Base-by-base conservation (phyloP, 2,888 invertebrate species). In the Pseudococcus jackbeardsleyi region DNA sequence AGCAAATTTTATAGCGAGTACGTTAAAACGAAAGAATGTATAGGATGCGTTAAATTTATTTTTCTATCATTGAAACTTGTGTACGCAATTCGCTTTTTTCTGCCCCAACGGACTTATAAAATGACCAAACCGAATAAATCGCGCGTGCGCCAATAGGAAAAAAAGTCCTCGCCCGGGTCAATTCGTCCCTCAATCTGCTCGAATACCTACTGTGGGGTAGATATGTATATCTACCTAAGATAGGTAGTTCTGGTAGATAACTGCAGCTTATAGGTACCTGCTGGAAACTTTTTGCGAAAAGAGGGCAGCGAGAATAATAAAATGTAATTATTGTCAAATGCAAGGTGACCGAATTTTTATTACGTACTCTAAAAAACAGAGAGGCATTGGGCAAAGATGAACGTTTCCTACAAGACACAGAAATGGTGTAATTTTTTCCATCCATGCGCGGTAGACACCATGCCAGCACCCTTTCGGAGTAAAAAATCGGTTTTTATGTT, bases 11-110 rank as follows among this genome's bases (percentile, higher is more conserved):
- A 72, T 72, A 33, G 72, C 72, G 72, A 72, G 72, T 72, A 72
- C 33, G 72, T 72, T 33, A 72, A 72, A 72, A 33, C 33, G 72
- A 72, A 72, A 72, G 72, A 72, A 72, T 72, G 72, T 72, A 72
- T 72, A 72, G 72, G 72, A 72, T 72, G 72, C 72, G 72, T 72
- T 72, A 72, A 72, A 72, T 72, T 72, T 72, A 72, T 72, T 72
- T 72, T 72, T 72, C 72, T 72, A 72, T 72, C 72, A 72, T 72
- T 72, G 72, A 72, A 72, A 72, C 72, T 72, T 15, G 72, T 72
- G 17, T 19, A 72, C 72, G 72, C 72, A 72, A 72, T 72, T 72
- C 72, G 33, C 72, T 72, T 39, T 72, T 72, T 72, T 72, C 72
- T 72, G 72, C 72, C 72, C 72, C 72, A 72, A 72, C 72, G 72